phyloP scores from a whole-genome alignment of 2,888 invertebrate species.

The Phorcus lineatus region DNA sequence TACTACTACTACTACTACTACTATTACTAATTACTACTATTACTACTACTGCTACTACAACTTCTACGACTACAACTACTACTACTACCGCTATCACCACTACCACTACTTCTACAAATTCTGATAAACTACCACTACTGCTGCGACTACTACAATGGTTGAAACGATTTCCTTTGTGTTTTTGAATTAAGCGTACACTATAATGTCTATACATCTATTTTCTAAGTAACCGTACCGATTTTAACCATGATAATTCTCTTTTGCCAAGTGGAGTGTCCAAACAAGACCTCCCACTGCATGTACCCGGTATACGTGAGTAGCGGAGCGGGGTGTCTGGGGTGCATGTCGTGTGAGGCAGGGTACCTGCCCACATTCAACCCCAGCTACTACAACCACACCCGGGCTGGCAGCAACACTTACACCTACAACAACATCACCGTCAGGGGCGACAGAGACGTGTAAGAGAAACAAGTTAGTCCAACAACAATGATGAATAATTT shows the following conservation, averaged over 20 bases:
- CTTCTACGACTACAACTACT: background rate
- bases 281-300: slow-evolving; percentile 27
- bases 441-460: background rate
- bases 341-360: slow-evolving; percentile 34
- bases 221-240: no score
- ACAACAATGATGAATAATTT: no score
- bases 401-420: background rate
- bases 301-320: slow-evolving; percentile 27
- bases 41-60: no score
- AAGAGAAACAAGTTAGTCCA: background rate
- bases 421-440: slow-evolving; percentile 8
- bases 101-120: background rate
- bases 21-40: no score
- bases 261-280: slow-evolving; percentile 30
- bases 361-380: slow-evolving; percentile 29
- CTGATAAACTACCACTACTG: no score
- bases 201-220: no score
- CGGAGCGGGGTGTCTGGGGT: slow-evolving; percentile 34
- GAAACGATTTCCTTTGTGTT: no score
- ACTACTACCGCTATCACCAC: background rate
- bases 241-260: background rate
- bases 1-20: no score
- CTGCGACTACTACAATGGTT: no score
- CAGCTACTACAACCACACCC: background rate
- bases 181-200: no score